phyloP scores from a whole-genome alignment of 2,113 vertebrate genomes.

The Condylura cristata region DNA sequence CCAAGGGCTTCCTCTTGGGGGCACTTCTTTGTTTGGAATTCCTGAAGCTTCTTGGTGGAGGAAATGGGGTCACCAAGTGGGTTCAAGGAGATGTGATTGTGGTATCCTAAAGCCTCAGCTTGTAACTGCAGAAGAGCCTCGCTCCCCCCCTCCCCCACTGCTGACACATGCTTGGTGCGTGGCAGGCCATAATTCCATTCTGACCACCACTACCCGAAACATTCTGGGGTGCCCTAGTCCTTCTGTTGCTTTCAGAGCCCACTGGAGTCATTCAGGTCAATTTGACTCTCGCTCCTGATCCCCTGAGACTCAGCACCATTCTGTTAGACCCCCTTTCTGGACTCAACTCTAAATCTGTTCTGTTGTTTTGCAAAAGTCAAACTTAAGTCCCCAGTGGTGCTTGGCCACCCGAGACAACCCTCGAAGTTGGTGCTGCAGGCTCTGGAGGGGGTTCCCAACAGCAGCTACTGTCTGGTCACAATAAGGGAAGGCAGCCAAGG shows the following conservation, averaged over 20 bases:
- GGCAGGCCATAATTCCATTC: not conserved
- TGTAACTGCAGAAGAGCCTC: not conserved
- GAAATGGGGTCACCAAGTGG: rapidly evolving
- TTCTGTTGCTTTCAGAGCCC: rapidly evolving
- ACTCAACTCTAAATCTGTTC: not conserved
- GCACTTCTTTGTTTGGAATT: not conserved
- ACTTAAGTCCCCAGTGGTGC: not conserved
- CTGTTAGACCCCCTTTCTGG: not conserved
- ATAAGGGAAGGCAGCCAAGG: not conserved
- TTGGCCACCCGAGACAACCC: not conserved
- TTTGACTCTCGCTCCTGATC: not conserved
- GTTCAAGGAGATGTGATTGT: not conserved
- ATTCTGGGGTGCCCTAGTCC: not conserved
- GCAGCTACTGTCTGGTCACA: not conserved
- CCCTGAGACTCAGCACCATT: not conserved
- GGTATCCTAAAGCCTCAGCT: not conserved
- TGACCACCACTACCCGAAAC: not conserved
- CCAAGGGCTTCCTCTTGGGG: not conserved
- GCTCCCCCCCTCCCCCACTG: too few species aligned
- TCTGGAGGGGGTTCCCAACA: not conserved
- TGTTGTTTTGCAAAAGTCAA: not conserved
- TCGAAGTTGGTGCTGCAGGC: not conserved
- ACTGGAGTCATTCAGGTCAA: rapidly evolving
- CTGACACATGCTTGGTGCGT: too few species aligned
- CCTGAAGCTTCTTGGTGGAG: too few species aligned